Evolutionary conservation across 2,113 vertebrate species (phyloP).

Genomic region (Rhabdomys dilectus): DNA sequence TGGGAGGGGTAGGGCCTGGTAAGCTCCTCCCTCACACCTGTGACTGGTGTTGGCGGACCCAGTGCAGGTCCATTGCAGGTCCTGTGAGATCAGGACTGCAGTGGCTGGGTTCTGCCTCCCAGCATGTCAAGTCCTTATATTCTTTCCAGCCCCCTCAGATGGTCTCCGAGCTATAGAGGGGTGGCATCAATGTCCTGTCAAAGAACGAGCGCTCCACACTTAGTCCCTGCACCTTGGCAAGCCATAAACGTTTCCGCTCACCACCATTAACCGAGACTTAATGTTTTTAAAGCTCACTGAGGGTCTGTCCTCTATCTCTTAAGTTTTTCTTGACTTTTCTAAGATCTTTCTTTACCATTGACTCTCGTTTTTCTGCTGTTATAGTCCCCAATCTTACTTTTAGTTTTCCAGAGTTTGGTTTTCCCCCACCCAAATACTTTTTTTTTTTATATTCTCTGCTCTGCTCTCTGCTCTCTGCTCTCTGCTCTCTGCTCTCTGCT

Average conservation of each 20-base stretch:
- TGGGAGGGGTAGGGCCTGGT: neutral
- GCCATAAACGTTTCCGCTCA: neutral
- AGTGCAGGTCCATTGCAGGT: neutral
- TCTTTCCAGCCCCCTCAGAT: too few species aligned
- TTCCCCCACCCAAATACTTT: neutral
- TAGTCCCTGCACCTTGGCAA: neutral
- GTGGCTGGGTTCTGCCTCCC: neutral
- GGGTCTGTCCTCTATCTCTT: neutral
- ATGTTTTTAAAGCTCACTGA: neutral
- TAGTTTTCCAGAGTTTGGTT: conserved; percentile 47
- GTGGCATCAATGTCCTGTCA: neutral
- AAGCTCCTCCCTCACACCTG: neutral
- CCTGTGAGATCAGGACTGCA: neutral
- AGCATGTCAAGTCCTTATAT: neutral
- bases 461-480: neutral
- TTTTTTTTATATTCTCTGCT: neutral
- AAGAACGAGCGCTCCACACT: too few species aligned
- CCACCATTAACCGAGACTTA: neutral
- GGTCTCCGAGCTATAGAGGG: neutral
- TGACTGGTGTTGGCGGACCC: neutral
- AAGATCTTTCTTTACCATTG: neutral
- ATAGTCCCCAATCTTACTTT: conserved; percentile 1
- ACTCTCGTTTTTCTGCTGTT: conserved; percentile 7
- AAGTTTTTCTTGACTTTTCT: conserved; percentile 7
- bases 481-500: too few species aligned